Evolutionary conservation across 2,888 invertebrate genomes (phyloP), one percentile per base, ranked within the genome.

Genomic region (Eurytoma adleriae): DNA sequence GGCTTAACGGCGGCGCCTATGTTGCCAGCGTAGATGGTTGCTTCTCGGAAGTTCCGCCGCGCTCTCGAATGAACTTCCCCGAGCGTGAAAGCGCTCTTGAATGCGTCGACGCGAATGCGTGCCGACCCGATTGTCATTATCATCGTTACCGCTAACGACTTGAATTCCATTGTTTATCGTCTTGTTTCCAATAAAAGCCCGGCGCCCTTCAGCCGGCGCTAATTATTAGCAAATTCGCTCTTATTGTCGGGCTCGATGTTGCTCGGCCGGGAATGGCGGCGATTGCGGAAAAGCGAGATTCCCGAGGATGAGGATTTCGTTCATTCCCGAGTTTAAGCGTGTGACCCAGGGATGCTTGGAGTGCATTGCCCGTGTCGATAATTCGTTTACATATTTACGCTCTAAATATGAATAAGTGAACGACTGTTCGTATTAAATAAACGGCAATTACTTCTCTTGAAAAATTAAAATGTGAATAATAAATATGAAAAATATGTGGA

Each of bases 71-170:
- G 68, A 66, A 79, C 71, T 76, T 80, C 16, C 54, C 59, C 64
- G 62, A 66, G 71, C 67, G 70, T 67, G 62, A 72, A 80, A 71
- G 20, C 61, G 64, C 62, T 73, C 61, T 79, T 74, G 56, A 64
- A 74, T 62, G 66, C 66, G 20, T 62, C 27, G 61, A 14, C 24
- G 59, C 13, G 61, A 27, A 24, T n/a, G n/a, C 57, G 61, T 30
- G 64, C 64, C 64, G 64, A 64, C 64, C 30, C 27, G 40, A 30
- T 64, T 64, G 30, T 27, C 30, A 30, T 30, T 30, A 30, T 30
- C 30, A 30, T 30, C 30, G 30, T 30, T 30, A 30, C 30, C 30
- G 30, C 30, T 30, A 30, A 30, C 30, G 30, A 30, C 30, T 30
- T 30, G 30, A 30, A 30, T 30, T 30, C 30, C 30, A 30, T 30